Conservation (phyloP, 2,113 vertebrate genomes). For the Tetrao urogallus region DNA sequence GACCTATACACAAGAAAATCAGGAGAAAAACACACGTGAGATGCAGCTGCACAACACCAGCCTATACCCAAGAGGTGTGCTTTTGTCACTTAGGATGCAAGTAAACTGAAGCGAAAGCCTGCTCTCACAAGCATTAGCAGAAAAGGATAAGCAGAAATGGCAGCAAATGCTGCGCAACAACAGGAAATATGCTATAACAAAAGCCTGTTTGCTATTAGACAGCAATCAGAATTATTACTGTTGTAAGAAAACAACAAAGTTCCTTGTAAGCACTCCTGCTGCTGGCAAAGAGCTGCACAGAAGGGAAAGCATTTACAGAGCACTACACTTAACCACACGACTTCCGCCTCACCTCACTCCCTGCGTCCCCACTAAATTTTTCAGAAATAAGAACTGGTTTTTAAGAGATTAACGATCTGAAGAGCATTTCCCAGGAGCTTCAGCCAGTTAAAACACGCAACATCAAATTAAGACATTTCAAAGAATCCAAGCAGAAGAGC, state of each 20-base stretch:
- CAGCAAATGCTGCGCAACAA: background rate
- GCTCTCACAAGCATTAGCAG: background rate
- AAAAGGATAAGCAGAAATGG: background rate
- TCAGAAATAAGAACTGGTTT: background rate
- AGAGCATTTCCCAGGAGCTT: background rate
- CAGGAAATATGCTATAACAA: background rate
- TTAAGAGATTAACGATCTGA: background rate
- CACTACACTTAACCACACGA: background rate
- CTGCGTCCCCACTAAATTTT: background rate
- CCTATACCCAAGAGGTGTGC: background rate
- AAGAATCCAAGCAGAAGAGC: constrained; percentile 4
- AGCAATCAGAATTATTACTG: background rate
- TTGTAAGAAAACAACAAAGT: background rate
- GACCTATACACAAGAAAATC: rapidly evolving
- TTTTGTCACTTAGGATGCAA: background rate
- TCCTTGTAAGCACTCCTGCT: background rate
- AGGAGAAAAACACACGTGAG: background rate
- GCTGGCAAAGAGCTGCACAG: background rate
- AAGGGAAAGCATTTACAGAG: background rate
- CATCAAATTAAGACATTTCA: background rate
- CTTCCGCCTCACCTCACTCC: background rate
- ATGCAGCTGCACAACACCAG: background rate
- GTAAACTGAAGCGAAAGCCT: background rate
- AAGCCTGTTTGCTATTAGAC: constrained; percentile 19
- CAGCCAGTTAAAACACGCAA: constrained; percentile 19